A percentile compares a stretch with the other conserved stretches of the same genome.
phyloP scores from a whole-genome alignment of 1,140 invertebrate genomes.

The Pogonomyrmex californicus region DNA sequence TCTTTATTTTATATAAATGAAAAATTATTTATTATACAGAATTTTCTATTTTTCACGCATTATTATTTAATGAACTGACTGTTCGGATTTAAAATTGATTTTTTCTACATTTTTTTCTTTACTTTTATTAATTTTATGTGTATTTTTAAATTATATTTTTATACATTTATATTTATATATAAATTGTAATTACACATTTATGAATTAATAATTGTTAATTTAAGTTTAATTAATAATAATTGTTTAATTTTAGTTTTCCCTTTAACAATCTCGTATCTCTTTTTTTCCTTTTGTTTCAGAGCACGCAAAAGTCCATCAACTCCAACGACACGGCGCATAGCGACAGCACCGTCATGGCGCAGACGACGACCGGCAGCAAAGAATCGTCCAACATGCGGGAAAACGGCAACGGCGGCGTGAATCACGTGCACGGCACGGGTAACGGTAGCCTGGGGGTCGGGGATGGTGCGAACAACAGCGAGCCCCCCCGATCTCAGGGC shows the following conservation, averaged over 20 bases:
- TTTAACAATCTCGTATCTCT: background rate
- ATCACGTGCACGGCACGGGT: conserved; percentile 67
- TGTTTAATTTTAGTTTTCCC: background rate
- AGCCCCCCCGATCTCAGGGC: conserved; percentile 75
- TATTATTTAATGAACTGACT: too few species aligned
- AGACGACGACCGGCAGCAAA: conserved; percentile 71
- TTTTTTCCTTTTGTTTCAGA: conserved; percentile 76
- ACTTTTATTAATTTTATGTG: too few species aligned
- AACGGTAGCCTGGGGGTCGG: conserved; percentile 67
- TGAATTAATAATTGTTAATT: too few species aligned
- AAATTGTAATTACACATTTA: too few species aligned
- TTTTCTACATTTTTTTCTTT: too few species aligned
- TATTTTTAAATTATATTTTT: too few species aligned
- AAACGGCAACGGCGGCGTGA: conserved; percentile 74
- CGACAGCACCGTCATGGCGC: conserved; percentile 77
- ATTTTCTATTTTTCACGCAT: too few species aligned
- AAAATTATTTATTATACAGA: too few species aligned
- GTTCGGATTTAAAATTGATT: too few species aligned
- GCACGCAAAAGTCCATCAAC: conserved; percentile 82
- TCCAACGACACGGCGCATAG: conserved; percentile 83
- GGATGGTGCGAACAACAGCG: conserved; percentile 74
- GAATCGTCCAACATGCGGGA: conserved; percentile 82
- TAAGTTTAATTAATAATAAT: too few species aligned
- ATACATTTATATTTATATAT: too few species aligned
- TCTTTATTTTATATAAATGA: background rate